phyloP scores from a whole-genome alignment of 2,888 invertebrate species.

The Hipparchia semele region DNA sequence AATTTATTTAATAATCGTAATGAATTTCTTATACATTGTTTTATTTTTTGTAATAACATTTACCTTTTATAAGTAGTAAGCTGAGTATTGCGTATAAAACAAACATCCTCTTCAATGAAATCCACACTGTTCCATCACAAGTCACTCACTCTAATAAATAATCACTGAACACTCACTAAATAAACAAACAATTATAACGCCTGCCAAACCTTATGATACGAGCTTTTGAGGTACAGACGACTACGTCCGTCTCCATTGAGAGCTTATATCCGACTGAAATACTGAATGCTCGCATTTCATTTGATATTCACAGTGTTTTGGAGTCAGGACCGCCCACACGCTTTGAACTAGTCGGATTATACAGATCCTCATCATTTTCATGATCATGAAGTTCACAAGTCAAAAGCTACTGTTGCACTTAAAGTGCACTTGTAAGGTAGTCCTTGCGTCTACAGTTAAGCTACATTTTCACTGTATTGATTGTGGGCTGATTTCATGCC shows the following conservation, averaged over 20 bases:
- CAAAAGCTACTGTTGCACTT: not conserved
- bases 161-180: constrained; percentile 47
- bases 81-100: constrained; percentile 66
- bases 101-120: constrained; percentile 72
- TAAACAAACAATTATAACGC: constrained; percentile 31
- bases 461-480: not conserved
- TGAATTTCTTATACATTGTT: no score
- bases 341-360: constrained; percentile 64
- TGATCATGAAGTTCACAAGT: constrained; percentile 49
- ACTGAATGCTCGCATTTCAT: constrained; percentile 38
- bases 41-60: constrained; percentile 23
- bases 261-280: constrained; percentile 62
- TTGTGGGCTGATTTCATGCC: not conserved
- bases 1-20: no score
- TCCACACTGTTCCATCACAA: constrained; percentile 68
- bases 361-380: constrained; percentile 67
- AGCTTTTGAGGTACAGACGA: constrained; percentile 27
- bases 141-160: constrained; percentile 55
- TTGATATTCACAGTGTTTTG: constrained; percentile 48
- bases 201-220: constrained; percentile 24
- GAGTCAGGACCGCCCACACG: constrained; percentile 53
- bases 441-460: not conserved
- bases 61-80: constrained; percentile 72
- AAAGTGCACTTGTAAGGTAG: constrained; percentile 3
- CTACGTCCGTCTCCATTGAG: constrained; percentile 53